Evolutionary conservation across 2,888 invertebrate species (phyloP).

Genomic region (Leucoma salicis): DNA sequence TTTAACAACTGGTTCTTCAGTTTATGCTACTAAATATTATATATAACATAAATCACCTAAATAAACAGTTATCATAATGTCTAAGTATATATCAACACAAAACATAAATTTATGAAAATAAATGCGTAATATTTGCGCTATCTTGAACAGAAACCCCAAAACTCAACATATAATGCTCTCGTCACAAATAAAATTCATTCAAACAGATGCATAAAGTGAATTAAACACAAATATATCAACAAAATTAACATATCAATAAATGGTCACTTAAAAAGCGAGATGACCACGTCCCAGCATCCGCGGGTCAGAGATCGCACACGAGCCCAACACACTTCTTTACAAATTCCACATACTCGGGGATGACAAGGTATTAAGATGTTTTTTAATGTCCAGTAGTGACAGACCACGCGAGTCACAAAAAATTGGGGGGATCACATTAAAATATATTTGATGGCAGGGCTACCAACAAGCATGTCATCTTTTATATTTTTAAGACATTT

Average conservation of each 20-base stretch:
- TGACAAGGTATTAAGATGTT: conserved; percentile 34
- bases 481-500: too few relatives aligned
- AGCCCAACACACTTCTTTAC: conserved; percentile 38
- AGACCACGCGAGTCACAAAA: conserved; percentile 34
- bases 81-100: too few relatives aligned
- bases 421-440: conserved; percentile 34
- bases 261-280: conserved; percentile 28
- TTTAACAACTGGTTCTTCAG: background rate
- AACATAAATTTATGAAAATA: too few relatives aligned
- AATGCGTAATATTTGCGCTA: too few relatives aligned
- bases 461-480: background rate
- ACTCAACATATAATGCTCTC: too few relatives aligned
- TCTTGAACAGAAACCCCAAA: too few relatives aligned
- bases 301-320: conserved; percentile 35
- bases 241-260: conserved; percentile 4
- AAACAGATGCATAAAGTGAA: background rate
- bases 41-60: too few relatives aligned
- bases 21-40: too few relatives aligned
- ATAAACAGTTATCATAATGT: too few relatives aligned
- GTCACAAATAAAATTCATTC: background rate
- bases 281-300: conserved; percentile 42
- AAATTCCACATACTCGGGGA: conserved; percentile 35
- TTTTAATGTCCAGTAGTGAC: conserved; percentile 38
- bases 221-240: background rate
- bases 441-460: background rate